Percentiles rank a stretch among this genome's conserved stretches.
These are phyloP conservation scores for Scopus umbretta DNA, from an alignment of 2,113 vertebrate genomes.

Conservation along the genomic window DNA sequence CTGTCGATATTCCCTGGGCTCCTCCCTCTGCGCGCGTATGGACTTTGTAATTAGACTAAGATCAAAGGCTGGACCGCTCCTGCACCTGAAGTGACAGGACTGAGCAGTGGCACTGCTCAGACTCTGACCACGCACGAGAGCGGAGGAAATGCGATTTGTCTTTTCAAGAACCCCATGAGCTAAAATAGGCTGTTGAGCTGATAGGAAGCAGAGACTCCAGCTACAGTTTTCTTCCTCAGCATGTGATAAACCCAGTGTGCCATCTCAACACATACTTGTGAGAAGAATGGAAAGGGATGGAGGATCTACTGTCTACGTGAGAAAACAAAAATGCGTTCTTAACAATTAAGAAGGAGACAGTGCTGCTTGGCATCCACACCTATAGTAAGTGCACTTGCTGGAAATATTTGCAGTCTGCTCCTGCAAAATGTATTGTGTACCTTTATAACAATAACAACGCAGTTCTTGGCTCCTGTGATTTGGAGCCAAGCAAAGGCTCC, in stretches of 20 bases:
- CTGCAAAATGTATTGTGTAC: neutral
- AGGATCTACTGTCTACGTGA: neutral
- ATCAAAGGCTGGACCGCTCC: neutral
- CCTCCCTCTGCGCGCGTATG: rapidly evolving
- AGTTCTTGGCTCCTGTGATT: neutral
- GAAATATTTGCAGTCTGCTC: slow-evolving; percentile 10
- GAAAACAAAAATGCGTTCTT: slow-evolving; percentile 14
- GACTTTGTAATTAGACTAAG: too few species aligned
- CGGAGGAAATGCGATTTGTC: neutral
- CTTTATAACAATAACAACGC: neutral
- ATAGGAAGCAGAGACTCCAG: slow-evolving; percentile 36
- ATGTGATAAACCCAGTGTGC: neutral
- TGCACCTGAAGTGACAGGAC: neutral
- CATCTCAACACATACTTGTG: neutral
- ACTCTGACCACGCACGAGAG: rapidly evolving
- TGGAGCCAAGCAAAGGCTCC: neutral
- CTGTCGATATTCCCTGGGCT: neutral
- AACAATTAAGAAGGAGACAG: slow-evolving; percentile 7
- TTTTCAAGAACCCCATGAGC: neutral
- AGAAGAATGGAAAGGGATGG: neutral
- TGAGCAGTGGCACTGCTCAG: neutral
- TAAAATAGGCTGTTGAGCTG: slow-evolving; percentile 31
- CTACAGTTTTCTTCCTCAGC: neutral
- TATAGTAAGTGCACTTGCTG: neutral
- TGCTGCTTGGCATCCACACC: neutral